These are phyloP conservation scores for Phorcus lineatus DNA, from an alignment of 2,888 invertebrate genomes.

Conservation along the genomic window DNA sequence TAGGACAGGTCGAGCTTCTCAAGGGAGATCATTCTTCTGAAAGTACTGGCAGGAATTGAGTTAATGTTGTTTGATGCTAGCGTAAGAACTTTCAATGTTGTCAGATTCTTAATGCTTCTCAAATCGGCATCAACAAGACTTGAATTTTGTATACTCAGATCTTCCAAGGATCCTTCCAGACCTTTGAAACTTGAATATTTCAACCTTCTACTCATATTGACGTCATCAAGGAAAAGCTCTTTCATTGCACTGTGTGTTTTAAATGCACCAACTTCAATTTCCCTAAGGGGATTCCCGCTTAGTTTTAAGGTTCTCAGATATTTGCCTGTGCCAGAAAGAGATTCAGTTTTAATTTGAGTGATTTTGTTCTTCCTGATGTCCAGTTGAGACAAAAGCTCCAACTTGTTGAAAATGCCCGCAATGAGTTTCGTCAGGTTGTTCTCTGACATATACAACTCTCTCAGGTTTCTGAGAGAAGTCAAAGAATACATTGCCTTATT, in stretches of 20 bases:
- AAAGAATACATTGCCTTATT: constrained; percentile 31
- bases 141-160: constrained; percentile 30
- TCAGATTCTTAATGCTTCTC: constrained; percentile 19
- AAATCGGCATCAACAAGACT: constrained; percentile 32
- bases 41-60: constrained; percentile 13
- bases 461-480: constrained; percentile 31
- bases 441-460: constrained; percentile 33
- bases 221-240: constrained; percentile 30
- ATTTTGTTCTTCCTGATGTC: constrained; percentile 37
- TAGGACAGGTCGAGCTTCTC: constrained; percentile 33
- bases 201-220: constrained; percentile 27
- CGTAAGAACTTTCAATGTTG: constrained; percentile 14
- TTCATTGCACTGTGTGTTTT: constrained; percentile 21
- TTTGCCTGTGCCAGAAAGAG: constrained; percentile 36
- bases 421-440: constrained; percentile 31
- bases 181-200: constrained; percentile 25
- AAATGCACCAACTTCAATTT: constrained; percentile 29
- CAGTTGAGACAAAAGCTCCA: constrained; percentile 27
- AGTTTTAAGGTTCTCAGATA: constrained; percentile 34
- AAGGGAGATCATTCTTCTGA: constrained; percentile 24
- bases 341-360: constrained; percentile 5
- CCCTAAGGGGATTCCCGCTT: constrained; percentile 32
- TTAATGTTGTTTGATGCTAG: constrained; percentile 31
- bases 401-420: constrained; percentile 17
- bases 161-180: constrained; percentile 32